These are phyloP conservation scores for Thysanoteuthis rhombus DNA, from an alignment of 2,888 invertebrate species.

Conservation along the genomic window DNA sequence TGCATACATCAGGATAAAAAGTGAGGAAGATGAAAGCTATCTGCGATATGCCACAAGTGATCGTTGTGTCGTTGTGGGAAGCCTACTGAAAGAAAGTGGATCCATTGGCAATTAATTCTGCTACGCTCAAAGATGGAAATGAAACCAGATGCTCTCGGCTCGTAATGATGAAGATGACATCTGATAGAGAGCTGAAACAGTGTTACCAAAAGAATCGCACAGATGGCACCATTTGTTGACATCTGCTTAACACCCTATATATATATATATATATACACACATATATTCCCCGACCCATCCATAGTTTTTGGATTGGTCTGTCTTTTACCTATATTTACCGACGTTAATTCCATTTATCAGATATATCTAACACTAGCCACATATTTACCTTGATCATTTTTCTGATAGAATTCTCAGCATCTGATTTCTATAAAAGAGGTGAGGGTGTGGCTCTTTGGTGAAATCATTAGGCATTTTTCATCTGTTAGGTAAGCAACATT, in stretches of 20 bases:
- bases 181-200: not conserved
- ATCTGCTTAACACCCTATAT: not conserved
- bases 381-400: no score
- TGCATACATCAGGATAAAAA: slow-evolving; percentile 12
- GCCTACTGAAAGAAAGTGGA: not conserved
- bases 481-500: no score
- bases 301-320: no score
- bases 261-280: no score
- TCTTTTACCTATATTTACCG: no score
- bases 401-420: no score
- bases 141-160: not conserved
- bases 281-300: no score
- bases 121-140: not conserved
- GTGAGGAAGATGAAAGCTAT: not conserved
- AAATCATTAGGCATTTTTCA: no score
- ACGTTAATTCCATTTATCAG: no score
- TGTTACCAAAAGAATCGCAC: not conserved
- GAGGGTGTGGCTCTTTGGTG: no score
- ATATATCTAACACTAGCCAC: no score
- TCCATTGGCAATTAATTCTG: not conserved
- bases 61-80: not conserved
- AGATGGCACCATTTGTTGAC: not conserved
- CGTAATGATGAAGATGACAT: not conserved
- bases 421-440: no score
- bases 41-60: not conserved